phyloP scores from a whole-genome alignment of 2,888 invertebrate genomes.

The Apamea anceps region DNA sequence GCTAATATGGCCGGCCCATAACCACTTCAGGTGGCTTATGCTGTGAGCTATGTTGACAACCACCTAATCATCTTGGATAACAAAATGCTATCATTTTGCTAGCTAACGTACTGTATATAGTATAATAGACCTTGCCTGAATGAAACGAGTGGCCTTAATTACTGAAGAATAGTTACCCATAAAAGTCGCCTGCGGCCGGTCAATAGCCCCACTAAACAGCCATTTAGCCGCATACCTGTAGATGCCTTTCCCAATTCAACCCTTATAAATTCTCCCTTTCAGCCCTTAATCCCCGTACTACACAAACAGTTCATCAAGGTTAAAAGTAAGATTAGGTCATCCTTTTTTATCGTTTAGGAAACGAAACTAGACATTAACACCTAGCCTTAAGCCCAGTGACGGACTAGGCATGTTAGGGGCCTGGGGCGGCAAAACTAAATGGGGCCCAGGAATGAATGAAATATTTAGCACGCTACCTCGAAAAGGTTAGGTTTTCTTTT shows the following conservation, averaged over 20 bases:
- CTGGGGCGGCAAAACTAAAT: not conserved
- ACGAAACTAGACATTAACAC: constrained; percentile 10
- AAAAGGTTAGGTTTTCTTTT: not conserved
- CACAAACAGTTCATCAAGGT: constrained; percentile 44
- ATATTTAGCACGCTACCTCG: not conserved
- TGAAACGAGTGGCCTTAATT: constrained; percentile 1
- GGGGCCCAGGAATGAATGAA: not conserved
- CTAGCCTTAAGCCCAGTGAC: not conserved
- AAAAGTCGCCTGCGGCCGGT: constrained; percentile 3
- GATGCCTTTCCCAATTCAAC: constrained; percentile 31
- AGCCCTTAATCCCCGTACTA: constrained; percentile 30
- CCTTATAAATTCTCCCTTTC: constrained; percentile 44
- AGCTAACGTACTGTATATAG: too few relatives aligned
- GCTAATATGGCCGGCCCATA: too few relatives aligned
- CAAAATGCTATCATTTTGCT: too few relatives aligned
- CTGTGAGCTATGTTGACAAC: too few relatives aligned
- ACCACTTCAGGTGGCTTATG: too few relatives aligned
- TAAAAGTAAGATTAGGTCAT: constrained; percentile 30
- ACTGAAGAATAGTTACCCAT: not conserved
- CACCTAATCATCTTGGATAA: too few relatives aligned
- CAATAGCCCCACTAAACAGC: constrained; percentile 7
- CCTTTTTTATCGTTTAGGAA: constrained; percentile 42
- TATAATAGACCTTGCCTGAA: not conserved
- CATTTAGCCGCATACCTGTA: constrained; percentile 10
- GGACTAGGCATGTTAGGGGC: not conserved